Base-by-base conservation (phyloP, 2,113 vertebrate species). In the Erythrocebus patas region DNA sequence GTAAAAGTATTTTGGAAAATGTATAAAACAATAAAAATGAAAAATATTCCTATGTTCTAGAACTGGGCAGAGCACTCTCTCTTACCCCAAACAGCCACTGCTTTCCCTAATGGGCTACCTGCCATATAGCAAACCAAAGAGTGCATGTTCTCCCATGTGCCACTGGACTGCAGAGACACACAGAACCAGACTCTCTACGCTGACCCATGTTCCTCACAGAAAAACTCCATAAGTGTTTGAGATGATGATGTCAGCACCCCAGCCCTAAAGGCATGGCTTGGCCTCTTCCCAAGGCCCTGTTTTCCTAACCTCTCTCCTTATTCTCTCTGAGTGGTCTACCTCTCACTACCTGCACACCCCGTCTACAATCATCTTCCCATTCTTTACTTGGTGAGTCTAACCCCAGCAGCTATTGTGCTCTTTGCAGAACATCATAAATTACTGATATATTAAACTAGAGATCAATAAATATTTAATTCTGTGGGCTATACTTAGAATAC, bases 391-490 rank as follows among this genome's bases (percentile, higher is more conserved):
- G 25, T 76, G 40, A 66, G 50, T 72, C 59, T 91, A 73, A 96
- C 66, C 32, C 61, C 89, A 64, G 78, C 81, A 55, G 64, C 12
- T 45, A 88, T 64, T 35, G 16, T 85, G 25, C 25, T 92, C 78
- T 92, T 89, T 88, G 59, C 1, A 73, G 45, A 93, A 93, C 18
- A 76, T 45, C 35, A 18, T 59, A 89, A 84, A 85, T 32, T 80
- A 84, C 61, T 59, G 45, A 35, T 14, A 52, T 4, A 35, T 79
- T 88, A 82, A 52, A 73, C n/a, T 80, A 92, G 78, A 94, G 84
- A 92, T 82, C 70, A 93, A 55, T 55, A 94, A 82, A 87, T 52
- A 95, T 55, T 70, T 81, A 89, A 79, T 84, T 89, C 73, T 79
- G 18, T 79, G 79, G n/a, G 43, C 43, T 91, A 95, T 30, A 88